Conservation (phyloP, 2,113 vertebrate species). For the Acanthisitta chloris region DNA sequence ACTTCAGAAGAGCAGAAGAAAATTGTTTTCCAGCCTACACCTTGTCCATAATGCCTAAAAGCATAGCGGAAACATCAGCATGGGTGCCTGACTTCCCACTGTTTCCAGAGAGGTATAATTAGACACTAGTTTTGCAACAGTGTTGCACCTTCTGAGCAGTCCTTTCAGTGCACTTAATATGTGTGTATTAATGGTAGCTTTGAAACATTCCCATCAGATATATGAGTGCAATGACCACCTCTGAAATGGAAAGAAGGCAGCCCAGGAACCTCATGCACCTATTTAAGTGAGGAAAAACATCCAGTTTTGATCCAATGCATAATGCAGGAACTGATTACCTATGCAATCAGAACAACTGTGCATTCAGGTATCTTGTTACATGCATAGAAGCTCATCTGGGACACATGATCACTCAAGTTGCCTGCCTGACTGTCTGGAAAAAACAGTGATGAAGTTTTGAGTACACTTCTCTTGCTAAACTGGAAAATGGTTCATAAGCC, state of each 20-base stretch:
- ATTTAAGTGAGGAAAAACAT: neutral
- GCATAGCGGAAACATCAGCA: neutral
- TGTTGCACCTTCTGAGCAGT: neutral
- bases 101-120: neutral
- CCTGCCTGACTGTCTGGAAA: neutral
- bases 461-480: neutral
- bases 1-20: neutral
- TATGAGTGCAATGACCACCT: neutral
- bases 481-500: slow-evolving; percentile 20
- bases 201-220: neutral
- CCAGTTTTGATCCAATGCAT: neutral
- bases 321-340: neutral
- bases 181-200: neutral
- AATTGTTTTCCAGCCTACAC: neutral
- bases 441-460: neutral
- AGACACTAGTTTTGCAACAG: neutral
- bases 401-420: neutral
- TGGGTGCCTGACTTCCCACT: neutral
- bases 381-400: neutral
- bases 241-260: neutral
- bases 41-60: neutral
- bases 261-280: neutral
- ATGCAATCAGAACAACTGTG: neutral
- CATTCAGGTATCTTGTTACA: neutral
- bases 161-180: neutral